These are phyloP conservation scores for Oenanthe oenanthe DNA, from an alignment of 2,113 vertebrate species.

Conservation along the genomic window DNA sequence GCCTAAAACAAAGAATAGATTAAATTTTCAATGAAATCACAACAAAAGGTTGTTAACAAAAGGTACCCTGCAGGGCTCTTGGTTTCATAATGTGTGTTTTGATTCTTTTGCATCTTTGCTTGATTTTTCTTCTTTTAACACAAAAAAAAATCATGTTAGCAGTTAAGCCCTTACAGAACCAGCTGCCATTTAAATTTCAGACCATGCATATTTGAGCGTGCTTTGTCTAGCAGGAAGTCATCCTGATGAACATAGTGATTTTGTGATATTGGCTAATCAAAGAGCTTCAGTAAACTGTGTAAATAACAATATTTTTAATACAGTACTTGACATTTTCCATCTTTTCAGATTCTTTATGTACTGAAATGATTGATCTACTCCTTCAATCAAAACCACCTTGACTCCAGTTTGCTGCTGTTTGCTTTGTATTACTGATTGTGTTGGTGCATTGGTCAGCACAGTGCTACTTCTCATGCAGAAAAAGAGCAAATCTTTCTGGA, in stretches of 20 bases:
- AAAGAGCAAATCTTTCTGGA: neutral
- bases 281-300: neutral
- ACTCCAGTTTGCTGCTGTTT: neutral
- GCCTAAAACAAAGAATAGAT: constrained; percentile 8
- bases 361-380: neutral
- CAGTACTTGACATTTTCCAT: neutral
- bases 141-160: neutral
- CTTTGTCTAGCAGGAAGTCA: neutral
- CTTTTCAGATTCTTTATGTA: neutral
- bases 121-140: neutral
- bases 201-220: neutral
- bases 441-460: neutral
- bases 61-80: neutral
- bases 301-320: neutral
- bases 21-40: constrained; percentile 34
- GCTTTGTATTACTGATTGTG: neutral
- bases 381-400: neutral
- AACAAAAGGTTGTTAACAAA: constrained; percentile 31
- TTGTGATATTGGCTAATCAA: neutral
- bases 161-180: neutral
- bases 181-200: neutral
- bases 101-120: neutral
- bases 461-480: neutral
- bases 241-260: neutral
- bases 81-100: neutral